These are phyloP conservation scores for Channallabes apus DNA, from an alignment of 2,797 vertebrate genomes.

Conservation along the genomic window DNA sequence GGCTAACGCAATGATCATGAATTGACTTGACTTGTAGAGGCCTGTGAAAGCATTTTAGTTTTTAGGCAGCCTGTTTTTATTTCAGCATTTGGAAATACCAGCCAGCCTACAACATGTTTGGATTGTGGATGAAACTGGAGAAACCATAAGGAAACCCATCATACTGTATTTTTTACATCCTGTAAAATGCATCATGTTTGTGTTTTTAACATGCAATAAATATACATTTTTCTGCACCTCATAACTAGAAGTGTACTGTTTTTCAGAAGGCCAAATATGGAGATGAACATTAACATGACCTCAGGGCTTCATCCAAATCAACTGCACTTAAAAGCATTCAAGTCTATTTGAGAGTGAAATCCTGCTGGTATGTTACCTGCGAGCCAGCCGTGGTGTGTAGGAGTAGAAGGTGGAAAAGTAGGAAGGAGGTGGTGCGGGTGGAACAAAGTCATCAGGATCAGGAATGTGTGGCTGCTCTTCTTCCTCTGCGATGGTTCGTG, in stretches of 20 bases:
- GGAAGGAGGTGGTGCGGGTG: slow-evolving; percentile 80
- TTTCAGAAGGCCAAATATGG: background rate
- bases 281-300: background rate
- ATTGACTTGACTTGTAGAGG: background rate
- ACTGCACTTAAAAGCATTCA: background rate
- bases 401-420: slow-evolving; percentile 82
- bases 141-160: too few species aligned
- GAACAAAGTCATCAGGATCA: slow-evolving; percentile 81
- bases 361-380: slow-evolving; percentile 68
- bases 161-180: background rate
- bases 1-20: background rate
- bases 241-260: slow-evolving; percentile 9
- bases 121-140: too few species aligned
- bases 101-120: too few species aligned
- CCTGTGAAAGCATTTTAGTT: background rate
- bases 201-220: background rate
- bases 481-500: slow-evolving; percentile 72
- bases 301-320: background rate
- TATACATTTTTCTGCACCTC: slow-evolving; percentile 23
- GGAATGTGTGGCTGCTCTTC: slow-evolving; percentile 66
- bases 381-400: slow-evolving; percentile 67
- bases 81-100: background rate
- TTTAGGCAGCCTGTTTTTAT: background rate
- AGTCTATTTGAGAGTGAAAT: background rate
- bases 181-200: background rate